Evolutionary conservation across 2,113 vertebrate species (phyloP), one percentile per base, ranked within the genome.

Genomic region (Phocoena phocoena): DNA sequence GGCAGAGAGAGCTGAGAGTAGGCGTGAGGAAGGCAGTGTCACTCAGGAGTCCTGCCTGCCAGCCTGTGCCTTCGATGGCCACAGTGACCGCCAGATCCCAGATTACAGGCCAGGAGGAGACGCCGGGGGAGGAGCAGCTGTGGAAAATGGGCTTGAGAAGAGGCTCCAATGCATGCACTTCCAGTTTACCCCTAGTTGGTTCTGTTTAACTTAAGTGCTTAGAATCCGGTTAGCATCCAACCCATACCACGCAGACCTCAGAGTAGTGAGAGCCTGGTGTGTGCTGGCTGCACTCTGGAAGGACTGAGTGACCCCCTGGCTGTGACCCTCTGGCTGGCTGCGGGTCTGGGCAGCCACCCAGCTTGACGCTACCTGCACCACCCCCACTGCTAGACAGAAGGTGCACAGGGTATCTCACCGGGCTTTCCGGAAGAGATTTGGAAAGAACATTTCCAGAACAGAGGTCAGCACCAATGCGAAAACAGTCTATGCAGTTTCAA

Each of bases 191-290:
- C 74, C 17, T 9, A 21, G 31, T 33, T 70, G 36, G n/a, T 36
- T 76, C 68, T 90, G 63, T 82, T 96, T 81, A n/a, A 67, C 31
- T 90, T 76, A 90, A 90, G 71, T n/a, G 41, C 26, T 76, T 79
- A 41, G n/a, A n/a, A 14, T 50, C 73, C 0, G 1, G 62, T 70
- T 58, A 81, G 76, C 58, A 60, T 47, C 9, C 8, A 15, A 21
- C 68, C 53, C 53, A 38, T 23, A 58, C 6, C 25, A 4, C 1
- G 14, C 8, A 31, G 82, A 60, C 5, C 77, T 74, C 58, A 33
- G 25, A 93, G 50, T 13, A 15, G 25, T n/a, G 11, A 58, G 68
- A 58, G 63, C 41, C 20, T 3, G 3, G 50, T 8, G n/a, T 0
- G 0, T 1, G 15, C 2, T 2, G 50, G 86, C 53, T 1, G 38